Evolutionary conservation across 1,140 invertebrate genomes (phyloP).

Genomic region (Danaus plexippus): DNA sequence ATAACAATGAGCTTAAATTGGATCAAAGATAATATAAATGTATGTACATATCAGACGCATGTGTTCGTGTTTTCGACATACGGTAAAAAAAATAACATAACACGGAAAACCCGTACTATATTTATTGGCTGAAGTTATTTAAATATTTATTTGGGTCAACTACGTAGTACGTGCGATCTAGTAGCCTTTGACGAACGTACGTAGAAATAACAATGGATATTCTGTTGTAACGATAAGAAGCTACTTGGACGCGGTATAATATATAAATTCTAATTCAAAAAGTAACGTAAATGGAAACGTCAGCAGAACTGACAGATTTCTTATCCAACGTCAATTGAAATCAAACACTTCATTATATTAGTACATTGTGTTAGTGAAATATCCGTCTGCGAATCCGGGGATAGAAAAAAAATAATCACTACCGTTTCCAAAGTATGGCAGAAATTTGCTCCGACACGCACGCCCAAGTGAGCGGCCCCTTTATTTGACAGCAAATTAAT

Average conservation of each 20-base stretch:
- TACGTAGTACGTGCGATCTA: too few relatives aligned
- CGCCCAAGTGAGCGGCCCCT: constrained; percentile 67
- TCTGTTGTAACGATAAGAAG: too few relatives aligned
- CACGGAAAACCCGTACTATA: neutral
- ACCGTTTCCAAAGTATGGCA: constrained; percentile 68
- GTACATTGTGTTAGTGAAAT: constrained; percentile 36
- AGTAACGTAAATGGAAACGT: too few relatives aligned
- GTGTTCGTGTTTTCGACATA: constrained; percentile 27
- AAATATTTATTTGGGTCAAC: too few relatives aligned
- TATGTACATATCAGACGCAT: constrained; percentile 17
- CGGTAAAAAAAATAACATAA: constrained; percentile 20
- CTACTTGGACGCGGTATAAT: too few relatives aligned
- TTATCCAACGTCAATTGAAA: too few relatives aligned
- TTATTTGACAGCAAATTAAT: constrained; percentile 72
- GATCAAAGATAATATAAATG: constrained; percentile 33
- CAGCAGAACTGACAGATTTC: too few relatives aligned
- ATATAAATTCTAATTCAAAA: too few relatives aligned
- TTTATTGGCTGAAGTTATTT: too few relatives aligned
- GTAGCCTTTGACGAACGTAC: too few relatives aligned
- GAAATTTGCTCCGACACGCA: constrained; percentile 68
- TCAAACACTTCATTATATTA: constrained; percentile 10
- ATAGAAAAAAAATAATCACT: constrained; percentile 63
- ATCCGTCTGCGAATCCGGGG: constrained; percentile 61
- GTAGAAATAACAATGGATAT: too few relatives aligned
- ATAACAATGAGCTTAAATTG: constrained; percentile 65